Evolutionary conservation across 2,888 invertebrate species (phyloP).

Genomic region (Xestia xanthographa): DNA sequence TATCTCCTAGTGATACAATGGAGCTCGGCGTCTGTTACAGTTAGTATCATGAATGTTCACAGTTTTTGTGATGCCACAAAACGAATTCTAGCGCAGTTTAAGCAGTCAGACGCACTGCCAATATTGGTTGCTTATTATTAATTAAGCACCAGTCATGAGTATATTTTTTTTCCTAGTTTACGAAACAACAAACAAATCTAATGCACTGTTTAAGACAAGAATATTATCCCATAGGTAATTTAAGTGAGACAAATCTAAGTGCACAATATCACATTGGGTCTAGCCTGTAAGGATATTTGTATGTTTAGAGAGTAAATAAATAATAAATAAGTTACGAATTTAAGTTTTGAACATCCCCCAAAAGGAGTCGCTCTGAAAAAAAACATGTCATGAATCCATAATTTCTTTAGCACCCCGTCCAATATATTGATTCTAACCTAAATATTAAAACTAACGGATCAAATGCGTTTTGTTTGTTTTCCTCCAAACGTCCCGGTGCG

Average conservation of each 20-base stretch:
- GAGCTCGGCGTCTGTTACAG: too few species aligned
- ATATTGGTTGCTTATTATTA: background rate
- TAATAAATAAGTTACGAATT: background rate
- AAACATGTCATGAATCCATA: conserved; percentile 6
- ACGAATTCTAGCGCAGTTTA: background rate
- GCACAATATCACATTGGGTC: too few species aligned
- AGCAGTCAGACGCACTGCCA: background rate
- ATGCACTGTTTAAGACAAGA: too few species aligned
- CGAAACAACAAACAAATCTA: too few species aligned
- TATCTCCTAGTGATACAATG: too few species aligned
- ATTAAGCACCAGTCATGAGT: background rate
- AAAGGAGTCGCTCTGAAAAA: background rate
- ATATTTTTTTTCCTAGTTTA: too few species aligned
- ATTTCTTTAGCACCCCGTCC: conserved; percentile 24
- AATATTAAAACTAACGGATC: conserved; percentile 73
- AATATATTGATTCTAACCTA: conserved; percentile 38
- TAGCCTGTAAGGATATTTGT: too few species aligned
- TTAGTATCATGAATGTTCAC: background rate
- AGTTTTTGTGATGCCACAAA: background rate
- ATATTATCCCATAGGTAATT: too few species aligned
- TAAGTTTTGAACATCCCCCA: background rate
- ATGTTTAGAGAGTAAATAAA: too few species aligned
- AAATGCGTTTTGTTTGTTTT: conserved; percentile 79
- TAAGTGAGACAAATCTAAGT: too few species aligned
- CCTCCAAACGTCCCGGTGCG: conserved; percentile 72